phyloP scores from a whole-genome alignment of 2,888 invertebrate genomes.

The Ophion costatus region DNA sequence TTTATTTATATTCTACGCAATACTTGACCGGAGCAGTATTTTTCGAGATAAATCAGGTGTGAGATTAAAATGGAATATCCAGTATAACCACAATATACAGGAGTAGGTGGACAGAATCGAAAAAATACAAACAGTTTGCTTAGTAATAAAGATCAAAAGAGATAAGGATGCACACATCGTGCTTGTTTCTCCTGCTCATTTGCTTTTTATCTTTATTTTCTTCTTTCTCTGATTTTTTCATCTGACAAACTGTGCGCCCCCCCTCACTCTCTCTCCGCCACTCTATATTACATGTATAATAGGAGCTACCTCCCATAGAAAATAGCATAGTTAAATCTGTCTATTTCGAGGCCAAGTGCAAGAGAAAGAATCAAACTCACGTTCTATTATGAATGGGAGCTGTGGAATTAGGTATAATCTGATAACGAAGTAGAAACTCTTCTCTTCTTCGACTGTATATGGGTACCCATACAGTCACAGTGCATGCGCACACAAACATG shows the following conservation, averaged over 20 bases:
- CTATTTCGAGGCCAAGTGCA: constrained; percentile 38
- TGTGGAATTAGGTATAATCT: constrained; percentile 73
- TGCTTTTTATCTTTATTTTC: constrained; percentile 47
- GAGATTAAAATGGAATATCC: too few relatives aligned
- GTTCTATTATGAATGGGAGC: constrained; percentile 44
- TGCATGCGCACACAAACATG: not conserved
- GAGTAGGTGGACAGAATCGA: constrained; percentile 44
- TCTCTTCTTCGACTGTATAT: constrained; percentile 59
- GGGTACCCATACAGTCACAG: constrained; percentile 43
- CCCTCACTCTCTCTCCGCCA: constrained; percentile 38
- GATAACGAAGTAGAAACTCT: constrained; percentile 76
- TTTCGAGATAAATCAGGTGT: too few relatives aligned
- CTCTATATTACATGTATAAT: constrained; percentile 32
- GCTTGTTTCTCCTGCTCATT: constrained; percentile 54
- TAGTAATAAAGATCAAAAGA: constrained; percentile 55
- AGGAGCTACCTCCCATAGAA: constrained; percentile 35
- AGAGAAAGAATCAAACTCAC: constrained; percentile 50
- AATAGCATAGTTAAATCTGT: constrained; percentile 51
- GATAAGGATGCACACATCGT: constrained; percentile 53
- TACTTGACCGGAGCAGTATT: too few relatives aligned
- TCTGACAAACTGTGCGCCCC: not conserved
- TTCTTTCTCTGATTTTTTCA: constrained; percentile 50
- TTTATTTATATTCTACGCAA: too few relatives aligned
- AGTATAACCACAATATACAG: not conserved
- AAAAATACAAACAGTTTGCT: constrained; percentile 55